Base-by-base conservation (phyloP, 1,140 invertebrate species). In the Oryctes rhinoceros region DNA sequence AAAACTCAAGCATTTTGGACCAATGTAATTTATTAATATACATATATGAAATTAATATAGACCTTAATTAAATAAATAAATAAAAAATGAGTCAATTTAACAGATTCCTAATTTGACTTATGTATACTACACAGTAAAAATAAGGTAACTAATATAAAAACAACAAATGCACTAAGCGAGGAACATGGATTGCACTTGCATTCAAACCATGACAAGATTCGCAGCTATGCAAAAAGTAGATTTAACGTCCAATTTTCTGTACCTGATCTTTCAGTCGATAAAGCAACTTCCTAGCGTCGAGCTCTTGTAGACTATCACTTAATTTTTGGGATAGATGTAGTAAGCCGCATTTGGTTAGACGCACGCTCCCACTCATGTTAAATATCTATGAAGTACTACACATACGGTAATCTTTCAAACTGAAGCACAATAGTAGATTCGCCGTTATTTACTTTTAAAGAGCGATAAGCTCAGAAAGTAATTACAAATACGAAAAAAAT, bases 251-350 rank as follows among this genome's bases (percentile, higher is more conserved):
- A 30, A 30, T 30, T 76, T 47, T 48, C 37, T 47, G 35, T 78
- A 78, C 77, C 77, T 53, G 15, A 10, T 53, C 18, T 35, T 35
- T 18, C 6, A 44, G 47, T 15, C 47, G 77, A 59, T 59, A 18
- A 20, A 78, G 20, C 24, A 78, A 24, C 20, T 35, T 78, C 5
- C 77, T 59, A 35, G 49, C 77, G 35, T 78, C 48, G 9, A 78
- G 49, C 35, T 78, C 77, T 59, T 78, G 77, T 1, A 78, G 24
- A 15, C 77, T 78, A 11, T 9, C 77, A 78, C 49, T 53, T 18
- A 78, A 53, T n/a, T 59, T 78, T 59, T 78, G 5, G n/a, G 77
- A 35, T 11, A 78, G 37, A 30, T 13, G 11, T 1, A 78, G 15
- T 37, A 78, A 59, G 59, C 24, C 15, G 1, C 59, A 18, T 20